Evolutionary conservation across 2,797 vertebrate genomes (phyloP), one percentile per base, ranked within the genome.

Genomic region (Luscinia megarhynchos): DNA sequence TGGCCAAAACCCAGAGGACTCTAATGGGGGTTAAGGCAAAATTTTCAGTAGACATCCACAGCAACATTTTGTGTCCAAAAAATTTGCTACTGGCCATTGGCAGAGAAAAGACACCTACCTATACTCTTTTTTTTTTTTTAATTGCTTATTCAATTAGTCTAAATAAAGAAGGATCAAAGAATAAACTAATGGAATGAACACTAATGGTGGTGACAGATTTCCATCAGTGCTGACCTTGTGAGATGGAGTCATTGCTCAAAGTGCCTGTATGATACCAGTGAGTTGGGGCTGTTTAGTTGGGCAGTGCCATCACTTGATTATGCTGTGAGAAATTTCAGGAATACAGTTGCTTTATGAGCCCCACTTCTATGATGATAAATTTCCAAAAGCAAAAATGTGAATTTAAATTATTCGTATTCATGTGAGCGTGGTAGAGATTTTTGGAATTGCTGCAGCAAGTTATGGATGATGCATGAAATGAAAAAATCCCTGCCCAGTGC

Each of bases 381-480:
- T 97, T 96, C 93, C 89, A 94, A 97, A 96, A 96, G 93, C 93
- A 94, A 94, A 95, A 95, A 97, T 76, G 94, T 94, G 95, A 96
- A 96, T 96, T 96, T 96, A 96, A 97, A 96, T 96, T 96, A 96
- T 95, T 96, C 61, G 93, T 91, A 96, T 96, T 94, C 95, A 87
- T 97, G 93, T 90, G 93, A 96, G 95, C 95, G 4, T 96, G 91
- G 91, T 92, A 96, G 95, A 96, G 96, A 94, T 95, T 97, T 95
- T 96, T 95, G 93, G 96, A 97, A 96, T 96, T 81, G 81, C 94
- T 96, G 96, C 40, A 0, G 95, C 95, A 94, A 94, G 96, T 94
- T 96, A 96, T 96, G 96, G 96, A 94, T 96, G 96, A 97, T 97
- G 95, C 95, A 95, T 97, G 95, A 97, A 97, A 97, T 96, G 95